phyloP scores from a whole-genome alignment of 2,113 vertebrate genomes.

The Crotophaga sulcirostris region DNA sequence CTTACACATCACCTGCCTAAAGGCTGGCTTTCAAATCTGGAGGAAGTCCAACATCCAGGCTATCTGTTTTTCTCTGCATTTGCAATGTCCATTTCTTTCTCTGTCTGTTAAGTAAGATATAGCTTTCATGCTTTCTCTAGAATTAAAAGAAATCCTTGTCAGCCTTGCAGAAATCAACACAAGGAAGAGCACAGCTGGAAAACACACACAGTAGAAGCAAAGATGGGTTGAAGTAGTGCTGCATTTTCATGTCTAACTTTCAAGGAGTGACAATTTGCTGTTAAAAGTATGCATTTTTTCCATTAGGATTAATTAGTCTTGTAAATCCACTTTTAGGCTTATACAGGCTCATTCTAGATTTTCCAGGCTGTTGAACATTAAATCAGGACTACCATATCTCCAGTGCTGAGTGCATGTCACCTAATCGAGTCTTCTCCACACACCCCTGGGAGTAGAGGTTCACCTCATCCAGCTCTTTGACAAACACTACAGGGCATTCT shows the following conservation, averaged over 20 bases:
- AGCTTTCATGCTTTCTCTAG: background rate
- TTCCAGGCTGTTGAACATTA: background rate
- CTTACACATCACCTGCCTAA: background rate
- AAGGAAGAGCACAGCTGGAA: background rate
- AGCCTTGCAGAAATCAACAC: background rate
- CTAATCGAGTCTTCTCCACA: background rate
- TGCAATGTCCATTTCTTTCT: background rate
- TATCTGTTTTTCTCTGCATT: background rate
- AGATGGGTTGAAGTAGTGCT: background rate
- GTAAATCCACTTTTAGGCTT: background rate
- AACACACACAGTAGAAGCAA: background rate
- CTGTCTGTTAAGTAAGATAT: background rate
- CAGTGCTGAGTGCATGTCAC: accelerated
- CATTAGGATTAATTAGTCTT: background rate
- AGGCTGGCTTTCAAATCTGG: background rate
- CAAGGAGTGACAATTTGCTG: background rate
- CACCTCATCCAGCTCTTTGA: background rate
- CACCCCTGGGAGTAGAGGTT: background rate
- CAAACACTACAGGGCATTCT: background rate
- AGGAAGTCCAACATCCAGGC: background rate
- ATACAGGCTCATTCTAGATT: background rate
- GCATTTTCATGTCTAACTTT: background rate
- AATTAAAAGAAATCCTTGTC: background rate
- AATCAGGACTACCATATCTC: background rate
- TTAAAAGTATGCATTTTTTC: background rate